phyloP scores from a whole-genome alignment of 2,797 vertebrate genomes.

The Neomorphus geoffroyi region DNA sequence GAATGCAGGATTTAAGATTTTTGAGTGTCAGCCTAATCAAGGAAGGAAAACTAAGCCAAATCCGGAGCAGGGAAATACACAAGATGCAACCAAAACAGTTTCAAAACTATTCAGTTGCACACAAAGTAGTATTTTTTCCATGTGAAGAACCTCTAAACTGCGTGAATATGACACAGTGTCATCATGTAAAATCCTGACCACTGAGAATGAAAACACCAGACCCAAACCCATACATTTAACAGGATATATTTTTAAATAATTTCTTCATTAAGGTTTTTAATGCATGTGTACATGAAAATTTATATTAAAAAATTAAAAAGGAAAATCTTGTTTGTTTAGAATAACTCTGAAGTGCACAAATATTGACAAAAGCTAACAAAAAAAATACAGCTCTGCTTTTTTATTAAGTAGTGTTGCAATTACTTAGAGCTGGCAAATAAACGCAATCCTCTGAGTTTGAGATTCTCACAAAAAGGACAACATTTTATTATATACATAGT shows the following conservation, averaged over 20 bases:
- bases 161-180: neutral
- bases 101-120: neutral
- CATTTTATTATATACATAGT: conserved; percentile 82
- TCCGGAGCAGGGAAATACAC: neutral
- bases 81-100: neutral
- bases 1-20: neutral
- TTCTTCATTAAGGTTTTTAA: conserved; percentile 76
- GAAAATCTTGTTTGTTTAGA: conserved; percentile 75
- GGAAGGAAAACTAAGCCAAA: neutral
- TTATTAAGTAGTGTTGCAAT: conserved; percentile 71
- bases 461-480: conserved; percentile 70
- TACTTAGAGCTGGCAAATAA: conserved; percentile 66
- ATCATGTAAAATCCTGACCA: neutral
- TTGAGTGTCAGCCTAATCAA: neutral
- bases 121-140: neutral
- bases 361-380: conserved; percentile 77
- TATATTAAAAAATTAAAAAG: conserved; percentile 80
- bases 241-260: conserved; percentile 71
- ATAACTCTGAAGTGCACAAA: conserved; percentile 79
- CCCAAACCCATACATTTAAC: conserved; percentile 25
- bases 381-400: conserved; percentile 75
- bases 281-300: conserved; percentile 78
- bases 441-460: conserved; percentile 65
- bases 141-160: neutral
- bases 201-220: conserved; percentile 26